phyloP scores from a whole-genome alignment of 2,113 vertebrate species.

The Hippocampus barbouri region DNA sequence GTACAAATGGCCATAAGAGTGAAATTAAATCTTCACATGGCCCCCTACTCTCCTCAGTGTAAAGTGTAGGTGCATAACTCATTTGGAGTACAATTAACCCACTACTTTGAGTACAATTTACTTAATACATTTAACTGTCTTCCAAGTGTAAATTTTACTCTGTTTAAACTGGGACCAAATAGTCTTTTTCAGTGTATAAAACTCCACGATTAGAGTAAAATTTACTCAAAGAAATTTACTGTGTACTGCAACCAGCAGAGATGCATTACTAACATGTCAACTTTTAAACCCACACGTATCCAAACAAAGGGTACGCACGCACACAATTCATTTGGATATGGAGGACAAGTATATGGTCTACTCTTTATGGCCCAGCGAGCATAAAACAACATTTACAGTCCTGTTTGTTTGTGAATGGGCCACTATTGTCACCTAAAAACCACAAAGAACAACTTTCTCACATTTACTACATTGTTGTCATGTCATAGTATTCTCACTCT shows the following conservation, averaged over 20 bases:
- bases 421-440: neutral
- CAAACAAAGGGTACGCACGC: no score
- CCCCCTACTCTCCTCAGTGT: no score
- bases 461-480: constrained; percentile 3
- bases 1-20: no score
- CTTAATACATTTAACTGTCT: no score
- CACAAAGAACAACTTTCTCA: neutral
- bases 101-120: no score
- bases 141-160: no score
- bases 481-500: constrained; percentile 1
- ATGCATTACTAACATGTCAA: neutral
- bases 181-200: no score
- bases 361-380: neutral
- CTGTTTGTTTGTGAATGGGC: neutral
- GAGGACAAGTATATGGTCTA: neutral
- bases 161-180: no score
- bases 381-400: neutral
- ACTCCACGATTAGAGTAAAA: no score
- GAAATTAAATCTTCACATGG: no score
- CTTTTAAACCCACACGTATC: neutral
- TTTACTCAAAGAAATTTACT: neutral
- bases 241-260: neutral
- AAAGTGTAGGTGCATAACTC: no score
- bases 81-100: no score
- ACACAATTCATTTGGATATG: neutral